Percentiles rank a stretch among this genome's conserved stretches.
Conservation (phyloP, 2,797 vertebrate genomes). For the Acomys russatus region DNA sequence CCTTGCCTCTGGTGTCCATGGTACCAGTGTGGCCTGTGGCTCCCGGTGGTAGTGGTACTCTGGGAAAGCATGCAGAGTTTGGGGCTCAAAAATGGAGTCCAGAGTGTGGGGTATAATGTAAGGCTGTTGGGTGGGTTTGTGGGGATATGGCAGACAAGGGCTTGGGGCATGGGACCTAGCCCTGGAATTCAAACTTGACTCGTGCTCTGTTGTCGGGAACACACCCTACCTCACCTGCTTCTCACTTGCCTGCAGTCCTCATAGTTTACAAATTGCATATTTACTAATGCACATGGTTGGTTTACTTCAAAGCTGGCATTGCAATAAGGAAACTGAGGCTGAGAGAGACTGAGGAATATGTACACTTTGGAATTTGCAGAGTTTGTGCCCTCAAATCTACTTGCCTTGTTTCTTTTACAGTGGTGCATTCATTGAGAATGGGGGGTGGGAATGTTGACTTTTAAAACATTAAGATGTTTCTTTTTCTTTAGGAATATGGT, state of each 20-base stretch:
- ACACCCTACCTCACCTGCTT: background rate
- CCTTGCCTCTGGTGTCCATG: too few species aligned
- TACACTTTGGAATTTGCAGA: background rate
- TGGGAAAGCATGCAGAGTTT: too few species aligned
- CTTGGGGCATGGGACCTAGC: too few species aligned
- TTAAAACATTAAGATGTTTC: background rate
- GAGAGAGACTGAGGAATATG: background rate
- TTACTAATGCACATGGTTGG: too few species aligned
- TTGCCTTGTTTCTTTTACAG: background rate
- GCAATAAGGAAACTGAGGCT: background rate
- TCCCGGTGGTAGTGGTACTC: too few species aligned
- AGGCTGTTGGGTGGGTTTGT: too few species aligned
- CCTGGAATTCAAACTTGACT: background rate
- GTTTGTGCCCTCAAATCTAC: background rate
- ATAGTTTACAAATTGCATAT: background rate
- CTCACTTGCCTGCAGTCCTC: background rate
- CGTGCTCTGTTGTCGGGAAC: background rate
- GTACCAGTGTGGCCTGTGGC: too few species aligned
- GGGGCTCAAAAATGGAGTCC: too few species aligned
- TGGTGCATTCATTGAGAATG: background rate
- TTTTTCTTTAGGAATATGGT: background rate
- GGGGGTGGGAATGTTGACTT: background rate
- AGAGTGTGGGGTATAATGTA: too few species aligned
- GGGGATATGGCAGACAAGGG: too few species aligned
- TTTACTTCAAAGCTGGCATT: constrained; percentile 3